A percentile compares a stretch with the other conserved stretches of the same genome.
phyloP scores from a whole-genome alignment of 1,140 invertebrate genomes.

The Pygmarrhopalites habei region DNA sequence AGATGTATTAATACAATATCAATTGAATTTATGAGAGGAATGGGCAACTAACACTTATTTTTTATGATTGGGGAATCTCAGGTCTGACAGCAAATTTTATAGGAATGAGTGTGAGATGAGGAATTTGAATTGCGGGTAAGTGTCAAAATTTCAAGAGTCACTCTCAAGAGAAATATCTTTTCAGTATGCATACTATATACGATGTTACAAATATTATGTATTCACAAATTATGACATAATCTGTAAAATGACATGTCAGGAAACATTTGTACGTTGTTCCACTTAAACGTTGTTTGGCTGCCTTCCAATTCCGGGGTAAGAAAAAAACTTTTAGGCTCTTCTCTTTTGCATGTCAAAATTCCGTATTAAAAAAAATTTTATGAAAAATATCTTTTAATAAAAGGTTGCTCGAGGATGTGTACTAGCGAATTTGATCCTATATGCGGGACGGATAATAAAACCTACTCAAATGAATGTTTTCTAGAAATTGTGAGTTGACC shows the following conservation, averaged over 20 bases:
- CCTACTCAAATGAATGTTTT: constrained; percentile 88
- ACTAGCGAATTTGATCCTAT: constrained; percentile 77
- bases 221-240: no score
- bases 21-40: not conserved
- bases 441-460: constrained; percentile 79
- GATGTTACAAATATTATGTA: no score
- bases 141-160: not conserved
- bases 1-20: not conserved
- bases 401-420: constrained; percentile 78
- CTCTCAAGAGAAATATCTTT: no score
- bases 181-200: no score
- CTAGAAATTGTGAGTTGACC: constrained; percentile 81
- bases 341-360: no score
- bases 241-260: no score
- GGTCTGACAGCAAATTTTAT: constrained; percentile 87
- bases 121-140: constrained; percentile 60
- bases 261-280: constrained; percentile 83
- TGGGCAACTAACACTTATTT: not conserved
- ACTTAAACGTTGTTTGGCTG: constrained; percentile 69
- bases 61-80: constrained; percentile 48
- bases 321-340: no score
- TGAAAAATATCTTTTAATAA: no score
- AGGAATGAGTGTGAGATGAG: constrained; percentile 89
- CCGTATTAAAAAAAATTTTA: no score
- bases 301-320: constrained; percentile 74